Percentiles rank a stretch among this genome's conserved stretches.
Evolutionary conservation across 1,140 invertebrate genomes (phyloP).

Genomic region (Drosophila carrolli): DNA sequence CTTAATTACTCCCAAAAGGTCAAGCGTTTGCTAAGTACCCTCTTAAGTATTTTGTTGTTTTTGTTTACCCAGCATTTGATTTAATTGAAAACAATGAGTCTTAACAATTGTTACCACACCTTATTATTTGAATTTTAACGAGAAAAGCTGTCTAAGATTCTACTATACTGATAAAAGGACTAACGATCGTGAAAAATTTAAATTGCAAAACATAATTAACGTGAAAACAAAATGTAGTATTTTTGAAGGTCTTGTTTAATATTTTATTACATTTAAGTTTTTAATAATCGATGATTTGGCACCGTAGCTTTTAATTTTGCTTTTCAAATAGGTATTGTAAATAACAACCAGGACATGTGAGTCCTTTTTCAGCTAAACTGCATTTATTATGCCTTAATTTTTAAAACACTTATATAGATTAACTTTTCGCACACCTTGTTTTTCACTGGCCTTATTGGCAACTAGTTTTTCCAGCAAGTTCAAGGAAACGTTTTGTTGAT

Average conservation of each 20-base stretch:
- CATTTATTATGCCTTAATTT: too few relatives aligned
- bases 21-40: background rate
- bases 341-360: background rate
- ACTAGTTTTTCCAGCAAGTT: conserved; percentile 10
- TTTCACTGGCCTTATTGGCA: conserved; percentile 3
- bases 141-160: background rate
- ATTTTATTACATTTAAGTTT: too few relatives aligned
- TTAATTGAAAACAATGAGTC: background rate
- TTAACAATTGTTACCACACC: too few relatives aligned
- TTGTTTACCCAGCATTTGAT: background rate
- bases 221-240: too few relatives aligned
- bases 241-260: too few relatives aligned
- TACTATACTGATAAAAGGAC: background rate
- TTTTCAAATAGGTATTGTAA: background rate
- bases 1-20: too few relatives aligned
- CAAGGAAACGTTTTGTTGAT: conserved; percentile 8
- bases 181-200: too few relatives aligned
- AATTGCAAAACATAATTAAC: too few relatives aligned
- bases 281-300: too few relatives aligned
- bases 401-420: background rate
- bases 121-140: background rate
- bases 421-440: background rate
- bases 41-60: background rate
- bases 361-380: background rate
- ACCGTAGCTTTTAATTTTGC: too few relatives aligned